A percentile compares a stretch with the other conserved stretches of the same genome.
Conservation (phyloP, 2,113 vertebrate genomes). For the Ardeotis arabs region DNA sequence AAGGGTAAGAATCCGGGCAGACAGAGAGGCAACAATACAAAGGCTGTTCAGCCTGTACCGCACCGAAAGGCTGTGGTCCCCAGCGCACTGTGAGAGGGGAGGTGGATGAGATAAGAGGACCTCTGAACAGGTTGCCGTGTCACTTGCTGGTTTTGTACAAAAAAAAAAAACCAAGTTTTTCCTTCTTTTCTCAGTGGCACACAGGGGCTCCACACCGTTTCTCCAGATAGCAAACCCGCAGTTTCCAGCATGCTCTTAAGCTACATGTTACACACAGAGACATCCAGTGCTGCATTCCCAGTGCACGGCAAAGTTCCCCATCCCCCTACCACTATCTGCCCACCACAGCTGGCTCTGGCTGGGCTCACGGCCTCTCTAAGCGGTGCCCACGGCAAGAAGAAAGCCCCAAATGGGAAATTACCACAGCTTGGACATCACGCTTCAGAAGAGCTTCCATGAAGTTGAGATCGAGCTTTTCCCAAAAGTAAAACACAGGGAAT, state of each 20-base stretch:
- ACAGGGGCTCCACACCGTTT: background rate
- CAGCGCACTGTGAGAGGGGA: background rate
- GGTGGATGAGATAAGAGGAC: background rate
- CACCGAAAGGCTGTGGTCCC: background rate
- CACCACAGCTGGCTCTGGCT: background rate
- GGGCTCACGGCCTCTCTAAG: background rate
- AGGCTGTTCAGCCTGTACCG: background rate
- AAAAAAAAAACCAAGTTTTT: fast-evolving
- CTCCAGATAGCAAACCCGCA: background rate
- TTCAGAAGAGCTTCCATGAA: background rate
- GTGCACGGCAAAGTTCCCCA: background rate
- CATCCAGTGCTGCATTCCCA: background rate
- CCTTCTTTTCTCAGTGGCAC: background rate
- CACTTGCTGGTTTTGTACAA: background rate
- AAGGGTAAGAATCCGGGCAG: background rate
- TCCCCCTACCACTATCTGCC: too few species aligned
- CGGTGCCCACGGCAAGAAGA: background rate
- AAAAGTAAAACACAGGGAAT: background rate
- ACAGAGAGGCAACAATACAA: background rate
- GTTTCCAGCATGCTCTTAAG: background rate
- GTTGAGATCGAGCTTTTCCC: background rate
- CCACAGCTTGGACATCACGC: background rate
- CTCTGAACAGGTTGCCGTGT: background rate
- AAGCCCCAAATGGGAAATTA: background rate
- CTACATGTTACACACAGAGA: fast-evolving